A percentile compares a stretch with the other conserved stretches of the same genome.
phyloP scores from a whole-genome alignment of 2,113 vertebrate genomes.

The Crotalus horridus region DNA sequence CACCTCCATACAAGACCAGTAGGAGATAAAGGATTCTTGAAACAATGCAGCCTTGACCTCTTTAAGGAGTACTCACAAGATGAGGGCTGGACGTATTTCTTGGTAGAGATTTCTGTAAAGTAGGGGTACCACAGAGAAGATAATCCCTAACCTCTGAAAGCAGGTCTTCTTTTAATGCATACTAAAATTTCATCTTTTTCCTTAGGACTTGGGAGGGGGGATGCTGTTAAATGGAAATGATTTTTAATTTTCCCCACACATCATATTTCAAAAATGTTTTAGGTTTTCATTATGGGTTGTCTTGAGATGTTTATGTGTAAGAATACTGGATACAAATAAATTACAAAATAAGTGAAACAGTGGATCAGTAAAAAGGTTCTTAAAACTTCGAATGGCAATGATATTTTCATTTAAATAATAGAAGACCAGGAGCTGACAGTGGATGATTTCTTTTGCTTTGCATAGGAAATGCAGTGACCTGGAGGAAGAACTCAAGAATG shows the following conservation, averaged over 20 bases:
- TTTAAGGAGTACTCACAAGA: neutral
- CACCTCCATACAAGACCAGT: neutral
- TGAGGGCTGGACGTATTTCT: neutral
- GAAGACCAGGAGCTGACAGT: neutral
- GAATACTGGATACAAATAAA: neutral
- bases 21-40: neutral
- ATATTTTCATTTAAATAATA: neutral
- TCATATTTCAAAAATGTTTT: neutral
- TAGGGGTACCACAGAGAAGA: neutral
- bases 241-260: neutral
- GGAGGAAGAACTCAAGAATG: conserved; percentile 95
- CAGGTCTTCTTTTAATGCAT: neutral
- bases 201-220: neutral
- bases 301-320: neutral
- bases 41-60: neutral
- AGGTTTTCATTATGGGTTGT: neutral
- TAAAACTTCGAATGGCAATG: neutral
- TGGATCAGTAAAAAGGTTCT: neutral
- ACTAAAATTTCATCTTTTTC: neutral
- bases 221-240: neutral
- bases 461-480: conserved; percentile 89
- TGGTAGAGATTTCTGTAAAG: neutral
- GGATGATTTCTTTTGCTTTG: neutral
- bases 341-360: neutral
- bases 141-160: neutral